Conservation (phyloP, 2,113 vertebrate genomes). For the Microtus ochrogaster region DNA sequence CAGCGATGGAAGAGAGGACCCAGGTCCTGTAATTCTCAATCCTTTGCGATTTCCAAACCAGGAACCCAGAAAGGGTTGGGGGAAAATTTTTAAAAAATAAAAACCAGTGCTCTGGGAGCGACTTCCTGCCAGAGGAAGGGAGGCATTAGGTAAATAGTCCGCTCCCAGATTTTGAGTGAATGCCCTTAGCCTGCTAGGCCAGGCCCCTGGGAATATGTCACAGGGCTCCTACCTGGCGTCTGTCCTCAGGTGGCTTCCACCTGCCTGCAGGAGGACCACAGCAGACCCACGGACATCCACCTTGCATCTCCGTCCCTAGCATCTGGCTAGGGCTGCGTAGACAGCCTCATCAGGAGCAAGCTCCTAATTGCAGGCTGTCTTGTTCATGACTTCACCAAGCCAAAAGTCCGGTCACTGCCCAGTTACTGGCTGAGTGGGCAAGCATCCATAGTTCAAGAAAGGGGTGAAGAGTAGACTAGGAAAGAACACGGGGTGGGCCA, state of each 20-base stretch:
- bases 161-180: constrained; percentile 71
- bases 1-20: neutral
- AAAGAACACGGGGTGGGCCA: neutral
- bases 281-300: neutral
- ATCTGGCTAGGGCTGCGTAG: too few species aligned
- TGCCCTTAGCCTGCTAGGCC: neutral
- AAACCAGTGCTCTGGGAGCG: constrained; percentile 46
- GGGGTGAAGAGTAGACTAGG: neutral
- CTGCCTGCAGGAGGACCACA: neutral
- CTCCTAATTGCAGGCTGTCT: neutral
- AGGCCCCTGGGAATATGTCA: neutral
- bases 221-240: neutral
- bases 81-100: neutral
- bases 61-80: constrained; percentile 67
- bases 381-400: neutral
- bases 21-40: constrained; percentile 60
- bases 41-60: constrained; percentile 73
- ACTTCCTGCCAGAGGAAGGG: constrained; percentile 80
- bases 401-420: neutral
- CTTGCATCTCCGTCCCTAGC: neutral
- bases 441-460: neutral
- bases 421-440: neutral
- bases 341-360: neutral
- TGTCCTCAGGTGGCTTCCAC: neutral
- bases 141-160: constrained; percentile 72